Base-by-base conservation (phyloP, 1,140 invertebrate species). In the Oncopodura yosiiana region DNA sequence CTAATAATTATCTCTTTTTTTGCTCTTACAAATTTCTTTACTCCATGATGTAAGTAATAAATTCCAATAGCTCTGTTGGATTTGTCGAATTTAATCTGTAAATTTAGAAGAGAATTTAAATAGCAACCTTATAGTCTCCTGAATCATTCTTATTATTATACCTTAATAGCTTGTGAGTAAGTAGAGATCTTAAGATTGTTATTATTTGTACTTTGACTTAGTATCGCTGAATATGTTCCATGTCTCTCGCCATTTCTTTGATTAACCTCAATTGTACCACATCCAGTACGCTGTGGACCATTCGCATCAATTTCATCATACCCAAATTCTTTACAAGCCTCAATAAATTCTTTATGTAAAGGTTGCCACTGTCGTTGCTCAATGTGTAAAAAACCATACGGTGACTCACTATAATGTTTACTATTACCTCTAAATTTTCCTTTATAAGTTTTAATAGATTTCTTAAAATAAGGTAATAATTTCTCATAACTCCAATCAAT, bases 171-270 rank as follows among this genome's bases (percentile, higher is more conserved):
- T 46, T 64, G 41, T 4, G 62, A 38, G 19, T 48, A 53, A 32
- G 42, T 68, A 39, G 70, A 54, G 2, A 73, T 65, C 42, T 68
- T 66, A 19, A 76, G 60, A 60, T 76, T 77, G 18, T 58, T 49
- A 24, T 73, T 60, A 34, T 68, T 66, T 12, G 69, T 51, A 21
- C 65, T 68, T 27, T 73, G 74, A 44, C 65, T 65, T 19, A 81
- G 65, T 66, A 79, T 81, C 2, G 74, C 77, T 62, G 69, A 72
- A 8, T 77, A 70, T 3, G 74, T 69, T 51, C 73, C 74, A 66
- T 75, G 76, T 34, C 76, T 63, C 14, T 66, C 66, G 4, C 75
- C 75, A 27, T 38, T 41, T 9, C 29, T 38, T 19, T 52, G 43
- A 19, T 49, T 58, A 19, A 51, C 49, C 19, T 58, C 56, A 38